phyloP scores from a whole-genome alignment of 2,888 invertebrate species.

The Tenthredo distinguenda region DNA sequence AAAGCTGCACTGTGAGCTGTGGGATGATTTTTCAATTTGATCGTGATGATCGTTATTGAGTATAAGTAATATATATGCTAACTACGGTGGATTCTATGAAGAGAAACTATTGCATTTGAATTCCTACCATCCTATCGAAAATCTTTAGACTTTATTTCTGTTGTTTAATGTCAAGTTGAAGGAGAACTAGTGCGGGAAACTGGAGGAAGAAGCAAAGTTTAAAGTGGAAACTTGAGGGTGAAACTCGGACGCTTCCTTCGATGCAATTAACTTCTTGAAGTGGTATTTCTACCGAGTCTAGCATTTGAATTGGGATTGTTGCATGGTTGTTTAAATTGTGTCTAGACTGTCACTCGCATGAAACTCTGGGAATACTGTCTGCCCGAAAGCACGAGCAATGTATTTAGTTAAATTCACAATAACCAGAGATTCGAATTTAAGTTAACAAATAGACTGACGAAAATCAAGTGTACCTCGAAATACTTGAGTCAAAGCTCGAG shows the following conservation, averaged over 20 bases:
- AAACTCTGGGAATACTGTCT: neutral
- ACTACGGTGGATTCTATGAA: neutral
- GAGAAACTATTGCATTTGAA: neutral
- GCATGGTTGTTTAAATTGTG: constrained; percentile 22
- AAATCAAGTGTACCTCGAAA: neutral
- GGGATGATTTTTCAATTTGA: neutral
- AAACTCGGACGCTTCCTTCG: neutral
- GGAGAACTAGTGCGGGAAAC: neutral
- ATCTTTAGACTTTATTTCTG: neutral
- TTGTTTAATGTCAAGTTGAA: neutral
- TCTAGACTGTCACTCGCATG: neutral
- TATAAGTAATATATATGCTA: neutral
- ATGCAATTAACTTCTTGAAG: constrained; percentile 25
- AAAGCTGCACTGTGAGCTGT: neutral
- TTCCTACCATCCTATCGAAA: neutral
- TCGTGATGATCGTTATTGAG: neutral
- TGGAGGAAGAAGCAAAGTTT: constrained; percentile 18
- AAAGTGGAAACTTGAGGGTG: constrained; percentile 28
- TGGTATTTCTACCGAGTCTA: neutral
- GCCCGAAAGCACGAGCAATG: neutral
- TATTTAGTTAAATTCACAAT: neutral
- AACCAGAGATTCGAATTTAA: neutral
- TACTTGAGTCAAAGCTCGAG: neutral
- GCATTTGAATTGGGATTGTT: constrained; percentile 24
- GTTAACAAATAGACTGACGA: neutral